phyloP scores from a whole-genome alignment of 1,140 invertebrate species.

The Kradibia gibbosae region DNA sequence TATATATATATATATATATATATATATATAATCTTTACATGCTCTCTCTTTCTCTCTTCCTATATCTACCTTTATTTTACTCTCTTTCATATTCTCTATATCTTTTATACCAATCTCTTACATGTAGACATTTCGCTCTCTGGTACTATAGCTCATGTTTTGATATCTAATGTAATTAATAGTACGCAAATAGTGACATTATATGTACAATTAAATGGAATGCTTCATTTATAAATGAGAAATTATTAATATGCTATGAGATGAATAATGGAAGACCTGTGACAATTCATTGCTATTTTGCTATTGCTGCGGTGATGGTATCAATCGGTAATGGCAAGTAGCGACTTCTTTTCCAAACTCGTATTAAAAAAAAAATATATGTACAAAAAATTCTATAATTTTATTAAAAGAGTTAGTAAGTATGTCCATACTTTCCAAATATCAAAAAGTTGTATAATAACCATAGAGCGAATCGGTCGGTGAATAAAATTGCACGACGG shows the following conservation, averaged over 20 bases:
- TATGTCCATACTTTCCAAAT: no score
- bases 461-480: no score
- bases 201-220: not conserved
- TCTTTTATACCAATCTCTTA: conserved; percentile 38
- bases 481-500: no score
- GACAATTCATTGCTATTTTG: not conserved
- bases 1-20: not conserved
- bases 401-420: no score
- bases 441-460: no score
- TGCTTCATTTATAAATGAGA: not conserved
- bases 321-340: no score
- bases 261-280: not conserved
- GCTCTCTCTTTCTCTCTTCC: not conserved
- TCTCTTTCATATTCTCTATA: conserved; percentile 43
- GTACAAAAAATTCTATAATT: no score
- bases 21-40: not conserved
- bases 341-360: no score
- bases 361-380: no score
- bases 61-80: no score
- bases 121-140: conserved; percentile 2
- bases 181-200: not conserved
- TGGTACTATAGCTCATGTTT: conserved; percentile 12
- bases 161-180: conserved; percentile 29
- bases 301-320: no score
- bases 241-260: not conserved